Conservation (phyloP, 2,888 invertebrate species). For the Gisinianus flammeolus region DNA sequence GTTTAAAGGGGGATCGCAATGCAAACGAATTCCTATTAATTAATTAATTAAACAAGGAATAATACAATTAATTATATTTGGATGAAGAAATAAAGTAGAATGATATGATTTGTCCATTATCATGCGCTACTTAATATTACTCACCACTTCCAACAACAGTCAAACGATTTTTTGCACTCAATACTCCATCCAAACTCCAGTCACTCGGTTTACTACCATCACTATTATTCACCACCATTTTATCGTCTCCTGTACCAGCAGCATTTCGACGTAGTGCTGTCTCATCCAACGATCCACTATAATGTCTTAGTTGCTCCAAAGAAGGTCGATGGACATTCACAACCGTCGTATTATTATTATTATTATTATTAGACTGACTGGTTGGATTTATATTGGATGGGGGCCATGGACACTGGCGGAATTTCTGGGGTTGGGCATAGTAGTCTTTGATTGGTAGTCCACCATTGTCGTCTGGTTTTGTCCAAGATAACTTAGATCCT, state of each 20-base stretch:
- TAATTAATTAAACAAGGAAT: no score
- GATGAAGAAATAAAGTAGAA: no score
- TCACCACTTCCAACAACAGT: conserved; percentile 80
- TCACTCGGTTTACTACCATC: neutral
- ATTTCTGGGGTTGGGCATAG: conserved; percentile 78
- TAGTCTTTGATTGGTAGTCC: conserved; percentile 92
- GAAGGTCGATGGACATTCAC: neutral
- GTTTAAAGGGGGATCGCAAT: conserved; percentile 66
- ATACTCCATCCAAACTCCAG: conserved; percentile 44
- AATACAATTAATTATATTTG: no score
- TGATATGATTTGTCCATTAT: no score
- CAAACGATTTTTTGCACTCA: conserved; percentile 71
- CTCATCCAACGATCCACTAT: conserved; percentile 29
- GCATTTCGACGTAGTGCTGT: neutral
- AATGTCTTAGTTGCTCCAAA: conserved; percentile 20
- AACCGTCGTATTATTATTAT: neutral
- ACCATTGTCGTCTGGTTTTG: conserved; percentile 93
- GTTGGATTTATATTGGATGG: conserved; percentile 62
- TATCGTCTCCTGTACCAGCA: neutral
- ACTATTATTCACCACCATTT: no score
- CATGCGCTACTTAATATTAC: conserved; percentile 58
- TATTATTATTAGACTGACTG: no score
- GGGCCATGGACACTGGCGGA: conserved; percentile 76
- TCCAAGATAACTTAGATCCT: conserved; percentile 86
- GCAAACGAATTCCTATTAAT: no score